These are phyloP conservation scores for Coleophora flavipennella DNA, from an alignment of 2,888 invertebrate species.

Conservation along the genomic window DNA sequence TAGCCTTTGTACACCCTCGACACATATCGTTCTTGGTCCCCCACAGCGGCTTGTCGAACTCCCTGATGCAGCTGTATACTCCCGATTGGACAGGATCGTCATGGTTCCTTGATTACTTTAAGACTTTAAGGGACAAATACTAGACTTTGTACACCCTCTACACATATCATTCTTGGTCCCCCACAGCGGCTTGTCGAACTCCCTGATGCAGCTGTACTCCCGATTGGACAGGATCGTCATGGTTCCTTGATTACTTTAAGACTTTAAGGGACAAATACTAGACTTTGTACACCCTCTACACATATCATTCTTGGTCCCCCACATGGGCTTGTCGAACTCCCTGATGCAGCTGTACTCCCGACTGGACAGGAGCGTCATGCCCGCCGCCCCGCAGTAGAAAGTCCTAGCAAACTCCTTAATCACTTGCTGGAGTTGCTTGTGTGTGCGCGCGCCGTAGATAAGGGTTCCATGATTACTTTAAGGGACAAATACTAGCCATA, in stretches of 20 bases:
- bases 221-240: too few species aligned
- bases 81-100: too few species aligned
- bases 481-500: slow-evolving; percentile 28
- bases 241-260: too few species aligned
- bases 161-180: slow-evolving; percentile 78
- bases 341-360: slow-evolving; percentile 72
- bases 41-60: slow-evolving; percentile 43
- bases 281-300: slow-evolving; percentile 27
- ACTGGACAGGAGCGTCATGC: slow-evolving; percentile 81
- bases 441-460: too few species aligned
- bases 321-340: too few species aligned
- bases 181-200: slow-evolving; percentile 43
- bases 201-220: slow-evolving; percentile 80
- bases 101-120: too few species aligned
- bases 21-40: slow-evolving; percentile 78
- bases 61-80: slow-evolving; percentile 71
- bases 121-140: not conserved
- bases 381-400: slow-evolving; percentile 64
- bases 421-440: too few species aligned
- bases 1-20: slow-evolving; percentile 65
- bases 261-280: not conserved
- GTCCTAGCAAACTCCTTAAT: slow-evolving; percentile 52
- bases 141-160: slow-evolving; percentile 65
- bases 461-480: too few species aligned
- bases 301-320: too few species aligned